phyloP scores from a whole-genome alignment of 2,113 vertebrate species.

The Carollia perspicillata region DNA sequence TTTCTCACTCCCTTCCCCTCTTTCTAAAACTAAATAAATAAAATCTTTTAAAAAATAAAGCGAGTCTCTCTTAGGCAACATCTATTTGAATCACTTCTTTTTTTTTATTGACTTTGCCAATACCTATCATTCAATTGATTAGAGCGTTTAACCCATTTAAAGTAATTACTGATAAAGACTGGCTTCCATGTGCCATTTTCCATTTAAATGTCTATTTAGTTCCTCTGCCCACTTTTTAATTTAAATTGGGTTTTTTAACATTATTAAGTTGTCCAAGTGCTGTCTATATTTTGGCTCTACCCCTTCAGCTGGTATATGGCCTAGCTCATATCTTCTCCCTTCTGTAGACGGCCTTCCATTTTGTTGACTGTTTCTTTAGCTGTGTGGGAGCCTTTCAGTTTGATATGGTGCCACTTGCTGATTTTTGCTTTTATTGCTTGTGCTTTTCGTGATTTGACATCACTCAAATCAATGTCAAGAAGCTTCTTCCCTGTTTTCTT shows the following conservation, averaged over 20 bases:
- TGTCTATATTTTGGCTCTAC: not conserved
- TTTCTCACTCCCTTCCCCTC: too few species aligned
- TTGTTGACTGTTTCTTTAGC: not conserved
- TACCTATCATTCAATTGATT: not conserved
- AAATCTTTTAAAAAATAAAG: not conserved
- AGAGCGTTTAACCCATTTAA: not conserved
- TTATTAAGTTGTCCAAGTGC: not conserved
- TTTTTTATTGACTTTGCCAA: not conserved
- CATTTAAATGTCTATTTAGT: not conserved
- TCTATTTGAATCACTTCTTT: not conserved
- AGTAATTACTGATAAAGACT: not conserved
- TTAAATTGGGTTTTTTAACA: not conserved
- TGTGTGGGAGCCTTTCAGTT: not conserved
- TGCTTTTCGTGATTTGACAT: not conserved
- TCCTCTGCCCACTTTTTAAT: not conserved
- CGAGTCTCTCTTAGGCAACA: not conserved
- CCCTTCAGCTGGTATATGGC: too few species aligned
- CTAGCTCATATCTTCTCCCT: too few species aligned
- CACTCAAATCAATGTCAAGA: not conserved
- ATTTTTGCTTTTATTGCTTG: not conserved
- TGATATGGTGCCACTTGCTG: not conserved
- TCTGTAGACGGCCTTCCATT: not conserved
- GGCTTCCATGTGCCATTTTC: not conserved
- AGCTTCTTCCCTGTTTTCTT: not conserved
- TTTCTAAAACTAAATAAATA: too few species aligned